Conservation (phyloP, 2,797 vertebrate species). For the Melanotaenia trifasciata region DNA sequence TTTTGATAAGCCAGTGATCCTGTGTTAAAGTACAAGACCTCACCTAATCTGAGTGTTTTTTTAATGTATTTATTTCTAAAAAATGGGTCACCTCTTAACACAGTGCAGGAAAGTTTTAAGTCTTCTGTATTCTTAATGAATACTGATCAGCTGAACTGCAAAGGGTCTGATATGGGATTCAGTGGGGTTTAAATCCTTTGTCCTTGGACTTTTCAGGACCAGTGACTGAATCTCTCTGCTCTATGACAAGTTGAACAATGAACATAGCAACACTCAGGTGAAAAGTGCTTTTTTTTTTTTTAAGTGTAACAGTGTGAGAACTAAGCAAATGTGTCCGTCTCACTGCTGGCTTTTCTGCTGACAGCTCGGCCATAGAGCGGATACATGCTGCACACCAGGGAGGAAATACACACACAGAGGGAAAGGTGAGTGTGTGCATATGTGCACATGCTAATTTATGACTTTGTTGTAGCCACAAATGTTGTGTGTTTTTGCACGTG, state of each 20-base stretch:
- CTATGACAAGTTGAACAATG: background rate
- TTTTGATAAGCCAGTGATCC: background rate
- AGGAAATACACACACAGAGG: constrained; percentile 67
- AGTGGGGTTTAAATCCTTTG: background rate
- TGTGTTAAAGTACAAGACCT: background rate
- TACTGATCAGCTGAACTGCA: background rate
- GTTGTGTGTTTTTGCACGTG: constrained; percentile 57
- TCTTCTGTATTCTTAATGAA: background rate
- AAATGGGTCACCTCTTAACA: background rate
- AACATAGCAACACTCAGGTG: background rate
- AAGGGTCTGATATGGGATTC: background rate
- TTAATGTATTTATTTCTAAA: too few relatives aligned
- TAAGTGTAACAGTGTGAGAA: constrained; percentile 52
- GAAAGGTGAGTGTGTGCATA: constrained; percentile 32
- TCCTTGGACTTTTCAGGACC: background rate
- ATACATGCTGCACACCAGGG: constrained; percentile 48
- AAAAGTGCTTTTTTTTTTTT: background rate
- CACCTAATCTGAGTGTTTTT: too few relatives aligned
- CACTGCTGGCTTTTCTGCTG: constrained; percentile 59
- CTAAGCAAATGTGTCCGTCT: constrained; percentile 24
- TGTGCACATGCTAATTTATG: constrained; percentile 38
- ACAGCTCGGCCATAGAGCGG: constrained; percentile 66
- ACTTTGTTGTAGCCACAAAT: constrained; percentile 48
- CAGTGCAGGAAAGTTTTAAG: too few relatives aligned
- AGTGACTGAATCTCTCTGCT: background rate